Evolutionary conservation across 2,797 vertebrate genomes (phyloP).

Genomic region (Labroides dimidiatus): DNA sequence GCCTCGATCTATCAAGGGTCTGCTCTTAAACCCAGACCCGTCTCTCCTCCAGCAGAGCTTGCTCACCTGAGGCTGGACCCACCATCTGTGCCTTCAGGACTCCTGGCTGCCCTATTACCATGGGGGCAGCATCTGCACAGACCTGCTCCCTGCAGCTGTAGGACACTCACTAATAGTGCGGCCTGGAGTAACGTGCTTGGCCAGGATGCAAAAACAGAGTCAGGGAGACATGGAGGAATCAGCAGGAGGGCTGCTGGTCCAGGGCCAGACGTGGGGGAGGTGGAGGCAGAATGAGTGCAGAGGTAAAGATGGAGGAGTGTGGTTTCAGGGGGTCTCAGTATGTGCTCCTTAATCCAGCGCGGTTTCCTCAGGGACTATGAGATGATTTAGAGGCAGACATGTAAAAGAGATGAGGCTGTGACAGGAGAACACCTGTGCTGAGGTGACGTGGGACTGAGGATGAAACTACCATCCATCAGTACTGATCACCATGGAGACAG

Average conservation of each 20-base stretch:
- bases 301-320: constrained; percentile 8
- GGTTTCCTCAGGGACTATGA: constrained; percentile 26
- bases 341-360: constrained; percentile 56
- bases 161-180: constrained; percentile 43
- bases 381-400: constrained; percentile 32
- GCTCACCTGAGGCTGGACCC: constrained; percentile 45
- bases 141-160: constrained; percentile 58
- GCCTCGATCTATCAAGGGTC: constrained; percentile 33
- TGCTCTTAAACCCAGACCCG: constrained; percentile 41
- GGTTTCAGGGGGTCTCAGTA: constrained; percentile 18
- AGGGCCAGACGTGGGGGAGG: constrained; percentile 42
- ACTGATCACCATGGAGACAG: constrained; percentile 64
- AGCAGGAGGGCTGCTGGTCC: constrained; percentile 37
- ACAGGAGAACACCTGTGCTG: constrained; percentile 51
- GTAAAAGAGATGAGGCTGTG: constrained; percentile 38
- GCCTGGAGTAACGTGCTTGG: constrained; percentile 45
- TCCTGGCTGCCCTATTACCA: constrained; percentile 57
- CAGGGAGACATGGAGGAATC: constrained; percentile 39
- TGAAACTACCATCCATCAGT: constrained; percentile 42
- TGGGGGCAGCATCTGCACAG: constrained; percentile 51
- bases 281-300: constrained; percentile 35
- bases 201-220: constrained; percentile 45
- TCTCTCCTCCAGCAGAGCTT: constrained; percentile 34
- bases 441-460: constrained; percentile 24
- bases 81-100: constrained; percentile 47